Evolutionary conservation across 2,797 vertebrate species (phyloP), one percentile per base, ranked within the genome.

Genomic region (Microctenopoma lineatum): DNA sequence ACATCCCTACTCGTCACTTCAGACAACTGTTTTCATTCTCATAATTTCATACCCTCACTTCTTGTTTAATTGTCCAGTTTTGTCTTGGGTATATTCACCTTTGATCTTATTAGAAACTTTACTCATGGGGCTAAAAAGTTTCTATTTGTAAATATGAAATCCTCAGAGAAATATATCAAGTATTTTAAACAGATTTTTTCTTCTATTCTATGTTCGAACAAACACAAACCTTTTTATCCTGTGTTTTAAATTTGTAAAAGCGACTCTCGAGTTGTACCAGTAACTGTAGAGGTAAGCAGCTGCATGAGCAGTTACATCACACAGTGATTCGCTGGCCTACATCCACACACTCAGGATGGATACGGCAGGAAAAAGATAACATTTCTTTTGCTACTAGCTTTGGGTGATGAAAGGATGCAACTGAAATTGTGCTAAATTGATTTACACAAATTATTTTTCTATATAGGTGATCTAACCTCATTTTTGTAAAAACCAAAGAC

Each of bases 401-500:
- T 62, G 65, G 15, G 41, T 32, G 27, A 50, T 44, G 26, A 39
- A 68, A 68, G 16, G 51, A 71, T 79, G 54, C 59, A 83, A 75
- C 53, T 52, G 11, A 69, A 57, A 52, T 79, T 71, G 57, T 14
- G 12, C 71, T 63, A 80, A 47, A 75, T n/a, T 81, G 59, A 89
- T 70, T 88, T 75, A 79, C 70, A 80, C 66, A 85, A 82, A 89
- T 83, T 90, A 88, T 92, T 93, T 93, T 94, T 94, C 84, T 93
- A 92, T 70, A 67, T 57, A 80, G 79, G 75, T 57, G 58, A 82
- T 53, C 38, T 59, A 45, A 41, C 72, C 76, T 82, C 25, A 12
- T 81, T 87, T 90, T 90, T 85, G 70, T 84, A 81, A 89, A 63
- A 84, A 92, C 93, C 93, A 94, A 93, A 94, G 92, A 91, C 36